Evolutionary conservation across 2,888 invertebrate genomes (phyloP).

Genomic region (Dione vanillae): DNA sequence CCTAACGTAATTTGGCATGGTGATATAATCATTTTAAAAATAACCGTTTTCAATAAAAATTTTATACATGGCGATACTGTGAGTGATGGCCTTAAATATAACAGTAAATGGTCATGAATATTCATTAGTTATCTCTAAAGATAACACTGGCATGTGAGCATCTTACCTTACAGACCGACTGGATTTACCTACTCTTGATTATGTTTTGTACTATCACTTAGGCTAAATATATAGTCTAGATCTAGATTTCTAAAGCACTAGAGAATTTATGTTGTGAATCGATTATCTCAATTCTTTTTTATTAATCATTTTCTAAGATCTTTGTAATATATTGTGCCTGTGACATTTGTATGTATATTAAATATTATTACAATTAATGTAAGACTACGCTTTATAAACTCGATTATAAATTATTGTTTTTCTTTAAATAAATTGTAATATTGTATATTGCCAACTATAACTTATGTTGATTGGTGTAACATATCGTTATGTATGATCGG

Average conservation of each 20-base stretch:
- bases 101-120: conserved; percentile 60
- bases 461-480: conserved; percentile 25
- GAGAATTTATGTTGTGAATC: not conserved
- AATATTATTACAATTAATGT: not conserved
- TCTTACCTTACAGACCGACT: conserved; percentile 3
- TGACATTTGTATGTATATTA: not conserved
- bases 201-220: not conserved
- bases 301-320: not conserved
- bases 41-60: conserved; percentile 1
- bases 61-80: conserved; percentile 46
- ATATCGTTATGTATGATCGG: conserved; percentile 32
- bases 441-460: conserved; percentile 11
- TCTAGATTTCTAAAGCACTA: not conserved
- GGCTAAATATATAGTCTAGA: not conserved
- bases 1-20: not conserved
- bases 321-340: not conserved
- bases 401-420: not conserved
- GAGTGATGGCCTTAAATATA: conserved; percentile 46
- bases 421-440: conserved; percentile 7
- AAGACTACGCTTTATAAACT: not conserved
- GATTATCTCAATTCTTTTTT: not conserved
- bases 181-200: not conserved
- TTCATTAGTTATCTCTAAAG: conserved; percentile 57
- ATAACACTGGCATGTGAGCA: conserved; percentile 50
- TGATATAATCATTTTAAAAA: not conserved